phyloP scores from a whole-genome alignment of 2,113 vertebrate genomes.

The Tiliqua scincoides region DNA sequence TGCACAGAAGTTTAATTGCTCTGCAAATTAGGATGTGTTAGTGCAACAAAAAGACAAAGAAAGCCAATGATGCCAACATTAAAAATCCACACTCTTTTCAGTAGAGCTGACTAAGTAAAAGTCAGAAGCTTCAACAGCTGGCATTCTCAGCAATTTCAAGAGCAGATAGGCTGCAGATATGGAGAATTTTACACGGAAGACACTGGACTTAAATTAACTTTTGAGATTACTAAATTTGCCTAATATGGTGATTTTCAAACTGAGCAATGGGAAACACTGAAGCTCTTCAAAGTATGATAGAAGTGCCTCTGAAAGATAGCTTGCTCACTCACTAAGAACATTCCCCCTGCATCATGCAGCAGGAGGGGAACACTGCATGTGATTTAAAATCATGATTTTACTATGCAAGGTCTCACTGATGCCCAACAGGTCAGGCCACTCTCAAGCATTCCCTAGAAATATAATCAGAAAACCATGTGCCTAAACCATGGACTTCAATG shows the following conservation, averaged over 20 bases:
- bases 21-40: slow-evolving; percentile 2
- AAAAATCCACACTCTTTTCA: neutral
- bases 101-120: neutral
- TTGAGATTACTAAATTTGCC: neutral
- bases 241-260: neutral
- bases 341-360: neutral
- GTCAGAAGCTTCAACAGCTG: neutral
- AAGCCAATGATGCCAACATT: slow-evolving; percentile 17
- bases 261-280: neutral
- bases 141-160: neutral
- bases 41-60: slow-evolving; percentile 14
- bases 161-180: neutral
- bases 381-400: neutral
- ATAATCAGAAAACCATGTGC: neutral
- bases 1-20: neutral
- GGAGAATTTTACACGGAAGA: neutral
- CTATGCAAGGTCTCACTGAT: neutral
- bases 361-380: too few relatives aligned
- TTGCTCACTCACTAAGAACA: neutral
- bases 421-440: neutral
- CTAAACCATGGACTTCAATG: neutral
- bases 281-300: neutral
- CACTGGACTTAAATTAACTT: neutral
- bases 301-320: neutral
- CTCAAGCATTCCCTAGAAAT: neutral